A percentile compares a stretch with the other conserved stretches of the same genome.
These are phyloP conservation scores for Eupeodes luniger DNA, from an alignment of 2,888 invertebrate genomes.

Conservation along the genomic window DNA sequence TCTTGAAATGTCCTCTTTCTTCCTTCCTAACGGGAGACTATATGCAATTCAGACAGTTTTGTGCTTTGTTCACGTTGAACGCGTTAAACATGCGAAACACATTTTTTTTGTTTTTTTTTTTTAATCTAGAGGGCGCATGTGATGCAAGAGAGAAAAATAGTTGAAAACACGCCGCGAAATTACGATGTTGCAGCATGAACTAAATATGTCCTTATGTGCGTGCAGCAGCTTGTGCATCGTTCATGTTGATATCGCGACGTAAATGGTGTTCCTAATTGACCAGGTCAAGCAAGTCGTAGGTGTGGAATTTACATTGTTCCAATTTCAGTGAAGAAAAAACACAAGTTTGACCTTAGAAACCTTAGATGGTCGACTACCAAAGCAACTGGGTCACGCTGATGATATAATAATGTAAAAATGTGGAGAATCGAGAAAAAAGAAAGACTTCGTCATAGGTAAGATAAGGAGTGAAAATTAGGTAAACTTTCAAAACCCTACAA, in stretches of 20 bases:
- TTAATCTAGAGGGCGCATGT: constrained; percentile 34
- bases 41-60: not conserved
- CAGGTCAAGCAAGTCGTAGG: constrained; percentile 8
- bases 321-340: not conserved
- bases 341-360: not conserved
- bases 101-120: constrained; percentile 14
- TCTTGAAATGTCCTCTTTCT: not conserved
- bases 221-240: no score
- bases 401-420: not conserved
- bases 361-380: not conserved
- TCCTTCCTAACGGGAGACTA: not conserved
- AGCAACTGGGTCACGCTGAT: not conserved
- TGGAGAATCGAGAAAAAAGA: not conserved
- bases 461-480: not conserved
- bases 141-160: constrained; percentile 18
- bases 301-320: not conserved
- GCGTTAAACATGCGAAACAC: constrained; percentile 57
- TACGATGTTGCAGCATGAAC: constrained; percentile 30
- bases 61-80: constrained; percentile 35
- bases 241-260: constrained; percentile 41
- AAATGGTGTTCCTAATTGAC: constrained; percentile 64
- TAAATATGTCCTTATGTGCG: constrained; percentile 1
- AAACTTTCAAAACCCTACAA: not conserved
- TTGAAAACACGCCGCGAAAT: constrained; percentile 28
- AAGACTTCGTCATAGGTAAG: not conserved